phyloP scores from a whole-genome alignment of 2,113 vertebrate species.

The Odocoileus virginianus region DNA sequence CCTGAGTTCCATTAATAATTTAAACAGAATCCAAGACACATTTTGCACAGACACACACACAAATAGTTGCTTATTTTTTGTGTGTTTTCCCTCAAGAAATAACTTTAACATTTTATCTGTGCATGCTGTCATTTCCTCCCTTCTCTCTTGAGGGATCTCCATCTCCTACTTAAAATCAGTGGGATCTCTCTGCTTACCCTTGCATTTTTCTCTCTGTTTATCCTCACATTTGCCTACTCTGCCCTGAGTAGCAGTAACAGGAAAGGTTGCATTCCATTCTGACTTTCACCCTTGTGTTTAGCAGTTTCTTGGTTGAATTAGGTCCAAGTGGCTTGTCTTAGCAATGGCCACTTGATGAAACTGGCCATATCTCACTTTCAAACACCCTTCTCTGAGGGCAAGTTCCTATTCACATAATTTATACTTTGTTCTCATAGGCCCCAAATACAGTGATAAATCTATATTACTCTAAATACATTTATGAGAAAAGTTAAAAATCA shows the following conservation, averaged over 20 bases:
- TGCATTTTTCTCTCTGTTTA: background rate
- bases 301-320: background rate
- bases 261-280: background rate
- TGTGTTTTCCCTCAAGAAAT: background rate
- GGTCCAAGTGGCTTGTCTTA: background rate
- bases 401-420: background rate
- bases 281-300: background rate
- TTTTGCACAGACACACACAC: background rate
- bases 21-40: background rate
- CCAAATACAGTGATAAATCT: background rate
- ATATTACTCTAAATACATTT: background rate
- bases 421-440: background rate
- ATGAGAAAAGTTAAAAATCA: constrained; percentile 13
- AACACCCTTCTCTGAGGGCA: background rate
- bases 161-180: background rate
- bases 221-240: background rate
- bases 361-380: background rate
- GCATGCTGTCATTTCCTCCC: background rate
- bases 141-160: background rate
- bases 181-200: background rate
- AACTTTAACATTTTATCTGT: background rate
- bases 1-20: background rate
- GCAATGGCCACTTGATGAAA: background rate
- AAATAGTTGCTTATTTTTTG: background rate
- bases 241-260: background rate